Base-by-base conservation (phyloP, 2,113 vertebrate genomes). In the Pomatostomus ruficeps region DNA sequence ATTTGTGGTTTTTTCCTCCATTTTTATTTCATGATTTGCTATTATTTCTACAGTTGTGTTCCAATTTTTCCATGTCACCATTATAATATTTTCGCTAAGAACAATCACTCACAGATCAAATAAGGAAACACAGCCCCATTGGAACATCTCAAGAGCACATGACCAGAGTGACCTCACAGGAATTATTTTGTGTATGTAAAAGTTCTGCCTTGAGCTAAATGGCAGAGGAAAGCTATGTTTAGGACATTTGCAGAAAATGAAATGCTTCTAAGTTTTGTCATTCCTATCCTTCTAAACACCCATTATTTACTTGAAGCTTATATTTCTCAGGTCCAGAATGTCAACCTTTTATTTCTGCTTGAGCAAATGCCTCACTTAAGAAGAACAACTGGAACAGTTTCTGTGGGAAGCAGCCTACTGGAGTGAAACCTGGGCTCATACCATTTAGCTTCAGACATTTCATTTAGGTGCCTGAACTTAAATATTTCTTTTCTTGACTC, bases 181-280 rank as follows among this genome's bases (percentile, higher is more conserved):
- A 92, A 92, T 91, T 93, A 81, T 52, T 89, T 63, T 96, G 91
- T 93, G n/a, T 76, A 61, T 92, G 57, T 76, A 88, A 46, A 83
- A 87, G 42, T 79, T 79, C 77, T 94, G 87, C 74, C 81, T 72
- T 73, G 48, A 95, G 91, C 74, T 89, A 94, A 95, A 94, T 17
- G 62, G 77, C 91, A 91, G 45, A 84, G 52, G 55, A 88, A 93
- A 85, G 28, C 65, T 84, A 63, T 81, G 76, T 91, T 96, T 93
- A 93, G 65, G 73, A 92, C 52, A 80, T 65, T 84, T 49, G 65
- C 48, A 89, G 61, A 81, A 94, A 95, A 93, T 81, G 0, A 95
- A 95, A 93, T 83, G 63, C 65, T 89, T 93, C 59, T 71, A 58
- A 85, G 73, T 96, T 91, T 96, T 95, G 72, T 81, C 83, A 93